Evolutionary conservation across 2,888 invertebrate genomes (phyloP).

Genomic region (Volucella inanis): DNA sequence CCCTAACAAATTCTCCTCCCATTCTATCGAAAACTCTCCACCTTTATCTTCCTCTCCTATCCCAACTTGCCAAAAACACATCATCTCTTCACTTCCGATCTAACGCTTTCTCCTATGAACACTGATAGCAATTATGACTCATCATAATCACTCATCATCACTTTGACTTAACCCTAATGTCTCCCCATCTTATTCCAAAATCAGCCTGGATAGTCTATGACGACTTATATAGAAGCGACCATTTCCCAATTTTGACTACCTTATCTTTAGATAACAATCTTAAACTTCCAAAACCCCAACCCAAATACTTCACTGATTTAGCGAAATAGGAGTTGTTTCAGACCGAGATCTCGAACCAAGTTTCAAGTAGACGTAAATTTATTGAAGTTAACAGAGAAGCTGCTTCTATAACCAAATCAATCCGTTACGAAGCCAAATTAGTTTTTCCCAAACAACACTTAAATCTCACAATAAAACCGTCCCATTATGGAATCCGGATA

Average conservation of each 20-base stretch:
- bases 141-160: slow-evolving; percentile 7
- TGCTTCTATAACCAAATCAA: too few relatives aligned
- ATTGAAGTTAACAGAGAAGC: slow-evolving; percentile 9
- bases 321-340: slow-evolving; percentile 28
- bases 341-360: slow-evolving; percentile 14
- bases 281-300: slow-evolving; percentile 15
- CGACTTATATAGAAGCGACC: slow-evolving; percentile 45
- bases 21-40: slow-evolving; percentile 1
- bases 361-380: slow-evolving; percentile 1
- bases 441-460: too few relatives aligned
- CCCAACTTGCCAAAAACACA: slow-evolving; percentile 1
- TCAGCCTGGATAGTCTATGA: slow-evolving; percentile 31
- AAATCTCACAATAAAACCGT: too few relatives aligned
- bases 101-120: slow-evolving; percentile 8
- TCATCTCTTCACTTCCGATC: neutral
- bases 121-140: neutral
- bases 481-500: too few relatives aligned
- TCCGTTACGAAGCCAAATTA: too few relatives aligned
- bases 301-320: slow-evolving; percentile 29
- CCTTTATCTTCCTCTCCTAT: neutral
- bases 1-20: slow-evolving; percentile 6
- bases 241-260: slow-evolving; percentile 37
- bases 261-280: slow-evolving; percentile 20
- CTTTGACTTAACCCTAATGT: slow-evolving; percentile 38
- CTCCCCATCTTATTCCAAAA: slow-evolving; percentile 28